Evolutionary conservation across 2,888 invertebrate species (phyloP).

Genomic region (Lasioglossum pauxillum): DNA sequence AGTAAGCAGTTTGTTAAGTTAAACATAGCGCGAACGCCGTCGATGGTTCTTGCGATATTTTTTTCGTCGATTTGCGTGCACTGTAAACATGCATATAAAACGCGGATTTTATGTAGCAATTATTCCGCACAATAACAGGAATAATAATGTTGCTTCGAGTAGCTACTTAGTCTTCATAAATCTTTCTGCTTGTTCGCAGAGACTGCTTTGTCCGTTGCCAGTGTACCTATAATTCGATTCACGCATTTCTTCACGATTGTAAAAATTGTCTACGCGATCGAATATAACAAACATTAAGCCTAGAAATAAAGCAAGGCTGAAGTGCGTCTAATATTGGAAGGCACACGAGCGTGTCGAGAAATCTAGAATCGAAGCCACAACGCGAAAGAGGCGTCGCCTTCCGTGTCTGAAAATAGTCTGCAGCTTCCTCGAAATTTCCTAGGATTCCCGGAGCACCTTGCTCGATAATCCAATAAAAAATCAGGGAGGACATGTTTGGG

Average conservation of each 20-base stretch:
- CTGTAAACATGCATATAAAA: not conserved
- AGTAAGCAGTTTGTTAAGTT: not conserved
- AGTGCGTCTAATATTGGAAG: constrained; percentile 11
- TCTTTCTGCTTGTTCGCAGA: not conserved
- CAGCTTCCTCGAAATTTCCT: not conserved
- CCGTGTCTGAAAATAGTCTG: constrained; percentile 26
- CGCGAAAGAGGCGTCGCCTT: not conserved
- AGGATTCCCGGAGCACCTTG: not conserved
- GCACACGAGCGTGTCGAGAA: not conserved
- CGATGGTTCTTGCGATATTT: not conserved
- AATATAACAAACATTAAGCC: not conserved
- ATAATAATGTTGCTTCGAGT: not conserved
- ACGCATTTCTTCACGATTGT: not conserved
- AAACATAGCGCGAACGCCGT: not conserved
- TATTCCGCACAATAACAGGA: not conserved
- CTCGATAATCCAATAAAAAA: not conserved
- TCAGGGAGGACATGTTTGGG: not conserved
- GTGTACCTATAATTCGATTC: not conserved
- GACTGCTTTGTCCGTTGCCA: not conserved
- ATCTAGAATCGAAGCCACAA: not conserved
- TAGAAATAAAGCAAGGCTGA: not conserved
- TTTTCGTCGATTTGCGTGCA: not conserved
- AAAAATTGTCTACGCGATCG: not conserved
- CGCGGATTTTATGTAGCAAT: not conserved
- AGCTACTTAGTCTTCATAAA: not conserved